phyloP scores from a whole-genome alignment of 2,113 vertebrate genomes.

The Peromyscus leucopus region DNA sequence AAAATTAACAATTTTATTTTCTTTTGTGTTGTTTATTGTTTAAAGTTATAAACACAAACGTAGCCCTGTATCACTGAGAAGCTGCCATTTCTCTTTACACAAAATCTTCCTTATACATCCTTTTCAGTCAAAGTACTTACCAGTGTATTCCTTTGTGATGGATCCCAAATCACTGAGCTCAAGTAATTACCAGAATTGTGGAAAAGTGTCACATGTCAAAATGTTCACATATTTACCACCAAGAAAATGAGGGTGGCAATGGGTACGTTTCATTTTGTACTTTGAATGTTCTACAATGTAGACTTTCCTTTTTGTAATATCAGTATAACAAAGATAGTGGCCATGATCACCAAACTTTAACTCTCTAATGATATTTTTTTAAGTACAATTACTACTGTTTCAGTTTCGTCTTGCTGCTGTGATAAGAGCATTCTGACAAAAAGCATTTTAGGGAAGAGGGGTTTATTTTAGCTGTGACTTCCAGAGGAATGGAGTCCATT shows the following conservation, averaged over 20 bases:
- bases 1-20: conserved; percentile 19
- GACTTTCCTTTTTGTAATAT: neutral
- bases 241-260: neutral
- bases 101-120: neutral
- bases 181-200: neutral
- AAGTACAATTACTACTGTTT: neutral
- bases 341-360: neutral
- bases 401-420: no score
- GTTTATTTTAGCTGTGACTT: neutral
- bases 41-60: neutral
- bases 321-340: neutral
- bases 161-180: neutral
- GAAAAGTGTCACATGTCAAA: neutral
- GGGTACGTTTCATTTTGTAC: neutral
- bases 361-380: neutral
- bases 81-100: neutral
- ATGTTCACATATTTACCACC: neutral
- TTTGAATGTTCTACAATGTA: conserved; percentile 37
- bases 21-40: neutral
- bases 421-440: neutral
- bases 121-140: neutral
- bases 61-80: neutral
- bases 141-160: neutral
- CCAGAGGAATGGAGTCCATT: neutral
- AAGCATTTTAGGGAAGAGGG: neutral